phyloP scores from a whole-genome alignment of 2,888 invertebrate species.

The Agrochola lychnidis region DNA sequence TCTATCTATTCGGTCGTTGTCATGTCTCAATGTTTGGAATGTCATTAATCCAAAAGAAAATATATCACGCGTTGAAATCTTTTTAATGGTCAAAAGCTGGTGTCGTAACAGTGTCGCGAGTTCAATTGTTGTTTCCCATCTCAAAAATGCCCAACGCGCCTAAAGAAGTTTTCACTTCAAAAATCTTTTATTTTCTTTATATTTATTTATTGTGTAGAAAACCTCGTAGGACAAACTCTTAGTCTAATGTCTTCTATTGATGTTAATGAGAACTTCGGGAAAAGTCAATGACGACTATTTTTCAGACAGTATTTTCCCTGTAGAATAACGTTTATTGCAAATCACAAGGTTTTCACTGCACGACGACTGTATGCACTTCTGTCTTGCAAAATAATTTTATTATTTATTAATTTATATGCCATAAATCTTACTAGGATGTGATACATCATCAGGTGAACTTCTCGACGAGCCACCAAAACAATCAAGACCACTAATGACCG shows the following conservation, averaged over 20 bases:
- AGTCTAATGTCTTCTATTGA: too few species aligned
- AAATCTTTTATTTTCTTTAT: too few species aligned
- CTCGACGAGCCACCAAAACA: conserved; percentile 77
- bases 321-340: neutral
- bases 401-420: neutral
- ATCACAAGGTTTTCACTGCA: neutral
- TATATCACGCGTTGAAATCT: too few species aligned
- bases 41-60: too few species aligned
- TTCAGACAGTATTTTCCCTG: neutral
- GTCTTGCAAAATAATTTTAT: neutral
- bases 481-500: conserved; percentile 76
- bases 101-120: too few species aligned
- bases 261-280: neutral
- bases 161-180: too few species aligned
- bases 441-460: conserved; percentile 82
- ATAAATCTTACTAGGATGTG: conserved; percentile 75
- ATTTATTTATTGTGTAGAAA: neutral
- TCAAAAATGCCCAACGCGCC: too few species aligned
- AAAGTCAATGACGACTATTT: neutral
- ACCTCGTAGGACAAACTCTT: neutral
- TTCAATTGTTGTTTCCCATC: too few species aligned
- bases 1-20: too few species aligned
- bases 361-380: neutral
- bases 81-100: too few species aligned
- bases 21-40: too few species aligned